These are phyloP conservation scores for Periophthalmus modestus DNA, from an alignment of 2,113 vertebrate genomes.

Conservation along the genomic window DNA sequence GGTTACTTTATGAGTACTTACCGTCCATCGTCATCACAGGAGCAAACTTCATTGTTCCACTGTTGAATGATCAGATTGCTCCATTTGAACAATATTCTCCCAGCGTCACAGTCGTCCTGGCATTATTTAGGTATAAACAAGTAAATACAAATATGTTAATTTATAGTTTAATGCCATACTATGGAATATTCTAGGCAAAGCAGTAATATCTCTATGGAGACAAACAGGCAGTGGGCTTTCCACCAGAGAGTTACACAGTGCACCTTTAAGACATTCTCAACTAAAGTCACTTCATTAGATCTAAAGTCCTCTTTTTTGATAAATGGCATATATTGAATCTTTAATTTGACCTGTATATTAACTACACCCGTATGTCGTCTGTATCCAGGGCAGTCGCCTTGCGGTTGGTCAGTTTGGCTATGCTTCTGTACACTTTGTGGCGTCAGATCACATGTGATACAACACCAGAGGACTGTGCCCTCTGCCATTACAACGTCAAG, in stretches of 20 bases:
- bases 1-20: slow-evolving; percentile 79
- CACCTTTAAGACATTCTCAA: neutral
- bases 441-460: slow-evolving; percentile 80
- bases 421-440: slow-evolving; percentile 84
- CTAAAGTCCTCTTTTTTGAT: neutral
- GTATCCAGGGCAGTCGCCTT: slow-evolving; percentile 79
- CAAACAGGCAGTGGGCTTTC: too few species aligned
- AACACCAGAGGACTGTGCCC: slow-evolving; percentile 29
- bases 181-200: too few species aligned
- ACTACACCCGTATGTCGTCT: neutral
- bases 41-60: slow-evolving; percentile 84
- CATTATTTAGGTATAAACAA: slow-evolving; percentile 67
- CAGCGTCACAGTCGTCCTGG: slow-evolving; percentile 78
- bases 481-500: slow-evolving; percentile 77
- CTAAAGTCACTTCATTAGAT: neutral
- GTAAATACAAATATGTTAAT: neutral
- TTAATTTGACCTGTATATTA: neutral
- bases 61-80: slow-evolving; percentile 79
- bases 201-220: too few species aligned
- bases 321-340: neutral
- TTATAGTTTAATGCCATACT: neutral
- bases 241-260: too few species aligned
- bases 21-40: slow-evolving; percentile 86
- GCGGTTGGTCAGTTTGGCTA: slow-evolving; percentile 79
- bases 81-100: slow-evolving; percentile 77